These are phyloP conservation scores for Sebastes kiyomatsui DNA, from an alignment of 2,797 vertebrate genomes.

Conservation along the genomic window DNA sequence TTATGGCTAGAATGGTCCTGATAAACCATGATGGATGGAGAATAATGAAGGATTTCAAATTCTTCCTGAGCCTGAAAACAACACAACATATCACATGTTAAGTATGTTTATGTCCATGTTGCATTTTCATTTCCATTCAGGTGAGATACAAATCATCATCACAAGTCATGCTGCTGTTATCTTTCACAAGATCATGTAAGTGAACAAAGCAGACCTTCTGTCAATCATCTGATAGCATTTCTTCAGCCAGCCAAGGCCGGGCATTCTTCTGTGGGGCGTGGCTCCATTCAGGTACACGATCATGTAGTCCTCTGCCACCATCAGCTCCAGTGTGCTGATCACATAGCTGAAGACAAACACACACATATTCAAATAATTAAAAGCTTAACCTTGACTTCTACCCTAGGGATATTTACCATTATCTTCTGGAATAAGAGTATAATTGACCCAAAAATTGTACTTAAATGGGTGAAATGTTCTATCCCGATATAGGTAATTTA, in stretches of 20 bases:
- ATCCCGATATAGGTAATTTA: no score
- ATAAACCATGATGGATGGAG: slow-evolving; percentile 98
- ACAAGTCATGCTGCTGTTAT: not conserved
- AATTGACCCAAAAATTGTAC: not conserved
- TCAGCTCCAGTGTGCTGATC: slow-evolving; percentile 97
- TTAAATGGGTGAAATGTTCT: no score
- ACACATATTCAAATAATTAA: not conserved
- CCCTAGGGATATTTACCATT: not conserved
- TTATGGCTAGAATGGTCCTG: slow-evolving; percentile 92
- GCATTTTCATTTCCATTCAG: not conserved
- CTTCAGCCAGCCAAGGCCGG: slow-evolving; percentile 96
- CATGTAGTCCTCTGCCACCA: slow-evolving; percentile 99
- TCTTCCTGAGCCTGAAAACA: slow-evolving; percentile 86
- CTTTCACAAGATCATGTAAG: not conserved
- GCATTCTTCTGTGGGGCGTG: slow-evolving; percentile 96
- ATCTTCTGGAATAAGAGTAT: not conserved
- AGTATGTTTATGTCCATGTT: not conserved
- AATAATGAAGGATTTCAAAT: slow-evolving; percentile 97
- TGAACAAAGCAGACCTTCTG: slow-evolving; percentile 79
- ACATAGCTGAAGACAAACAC: slow-evolving; percentile 86
- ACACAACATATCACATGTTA: not conserved
- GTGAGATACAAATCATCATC: not conserved
- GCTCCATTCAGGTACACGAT: slow-evolving; percentile 98
- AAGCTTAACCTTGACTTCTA: not conserved
- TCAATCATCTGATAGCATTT: slow-evolving; percentile 99